phyloP scores from a whole-genome alignment of 2,113 vertebrate genomes.

The Hemibagrus wyckioides region DNA sequence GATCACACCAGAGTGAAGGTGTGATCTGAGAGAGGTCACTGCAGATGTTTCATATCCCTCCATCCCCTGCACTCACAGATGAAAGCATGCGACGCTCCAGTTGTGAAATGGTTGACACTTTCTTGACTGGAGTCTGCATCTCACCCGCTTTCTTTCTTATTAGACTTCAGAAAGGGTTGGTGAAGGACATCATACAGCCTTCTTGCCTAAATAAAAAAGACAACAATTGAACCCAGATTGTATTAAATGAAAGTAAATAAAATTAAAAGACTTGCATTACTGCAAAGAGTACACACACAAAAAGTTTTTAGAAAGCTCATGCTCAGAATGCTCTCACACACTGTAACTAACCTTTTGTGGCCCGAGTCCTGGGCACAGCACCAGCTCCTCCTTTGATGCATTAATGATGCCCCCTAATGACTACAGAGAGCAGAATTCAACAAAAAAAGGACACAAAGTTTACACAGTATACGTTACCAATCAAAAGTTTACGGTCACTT shows the following conservation, averaged over 20 bases:
- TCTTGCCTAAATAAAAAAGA: conserved; percentile 35
- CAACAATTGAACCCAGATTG: neutral
- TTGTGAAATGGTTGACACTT: neutral
- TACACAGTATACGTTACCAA: neutral
- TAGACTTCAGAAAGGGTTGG: conserved; percentile 54
- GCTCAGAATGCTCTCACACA: no score
- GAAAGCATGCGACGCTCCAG: neutral
- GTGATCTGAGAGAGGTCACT: neutral
- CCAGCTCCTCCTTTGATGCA: conserved; percentile 76
- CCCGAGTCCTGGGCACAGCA: conserved; percentile 77
- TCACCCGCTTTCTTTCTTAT: conserved; percentile 44
- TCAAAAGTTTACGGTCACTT: no score
- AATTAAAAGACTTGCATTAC: neutral
- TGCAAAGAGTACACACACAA: no score
- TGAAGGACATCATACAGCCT: conserved; percentile 54
- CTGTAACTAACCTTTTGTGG: conserved; percentile 73
- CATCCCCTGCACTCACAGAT: neutral
- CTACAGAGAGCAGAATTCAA: conserved; percentile 49
- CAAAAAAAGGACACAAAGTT: neutral
- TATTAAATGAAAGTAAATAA: neutral
- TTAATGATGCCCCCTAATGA: conserved; percentile 73
- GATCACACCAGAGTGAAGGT: neutral
- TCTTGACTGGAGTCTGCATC: neutral
- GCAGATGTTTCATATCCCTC: neutral
- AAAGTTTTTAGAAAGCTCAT: neutral